These are phyloP conservation scores for Scolopax mira DNA, from an alignment of 2,113 vertebrate species.

Conservation along the genomic window DNA sequence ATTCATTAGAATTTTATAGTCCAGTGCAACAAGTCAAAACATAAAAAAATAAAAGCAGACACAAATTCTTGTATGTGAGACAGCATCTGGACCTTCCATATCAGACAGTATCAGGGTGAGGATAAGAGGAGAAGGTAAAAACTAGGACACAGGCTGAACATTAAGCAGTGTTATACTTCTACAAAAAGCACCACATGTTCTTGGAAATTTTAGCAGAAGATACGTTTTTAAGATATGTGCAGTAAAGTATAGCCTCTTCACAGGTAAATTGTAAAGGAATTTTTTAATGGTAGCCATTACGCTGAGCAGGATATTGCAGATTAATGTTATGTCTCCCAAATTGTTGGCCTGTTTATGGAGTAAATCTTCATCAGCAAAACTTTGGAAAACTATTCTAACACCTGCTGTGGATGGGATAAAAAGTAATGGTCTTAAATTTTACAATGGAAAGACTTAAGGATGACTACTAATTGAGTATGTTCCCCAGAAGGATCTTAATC, in stretches of 20 bases:
- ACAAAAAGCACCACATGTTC: background rate
- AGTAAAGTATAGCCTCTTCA: background rate
- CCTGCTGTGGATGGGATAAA: background rate
- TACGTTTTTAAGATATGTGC: background rate
- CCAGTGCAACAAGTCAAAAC: background rate
- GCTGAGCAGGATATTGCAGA: background rate
- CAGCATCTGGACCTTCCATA: background rate
- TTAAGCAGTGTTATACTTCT: background rate
- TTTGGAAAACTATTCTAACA: background rate
- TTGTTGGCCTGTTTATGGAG: background rate
- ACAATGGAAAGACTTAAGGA: background rate
- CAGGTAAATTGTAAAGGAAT: background rate
- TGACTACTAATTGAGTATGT: background rate
- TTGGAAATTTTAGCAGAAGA: background rate
- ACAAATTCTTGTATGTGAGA: background rate
- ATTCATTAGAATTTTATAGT: background rate
- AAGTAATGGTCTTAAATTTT: background rate
- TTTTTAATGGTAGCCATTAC: background rate
- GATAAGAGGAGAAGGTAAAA: background rate
- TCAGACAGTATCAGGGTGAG: background rate
- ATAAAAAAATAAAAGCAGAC: background rate
- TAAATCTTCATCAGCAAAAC: background rate
- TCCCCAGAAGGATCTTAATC: background rate
- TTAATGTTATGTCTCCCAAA: background rate
- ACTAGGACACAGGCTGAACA: background rate